Evolutionary conservation across 1,140 invertebrate species (phyloP), one percentile per base, ranked within the genome.

Genomic region (Cylas formicarius): DNA sequence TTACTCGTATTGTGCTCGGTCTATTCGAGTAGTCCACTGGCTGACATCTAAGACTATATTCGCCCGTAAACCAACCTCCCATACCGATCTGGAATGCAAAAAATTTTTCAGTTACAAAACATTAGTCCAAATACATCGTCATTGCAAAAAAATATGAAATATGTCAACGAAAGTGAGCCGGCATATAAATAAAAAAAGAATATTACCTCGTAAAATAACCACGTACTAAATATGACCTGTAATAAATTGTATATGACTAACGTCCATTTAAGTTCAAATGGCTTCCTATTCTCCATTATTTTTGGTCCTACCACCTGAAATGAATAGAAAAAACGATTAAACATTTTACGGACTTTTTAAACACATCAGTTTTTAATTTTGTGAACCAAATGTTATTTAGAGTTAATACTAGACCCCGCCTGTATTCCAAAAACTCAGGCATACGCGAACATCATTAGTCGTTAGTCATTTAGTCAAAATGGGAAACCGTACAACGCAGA

Each of bases 41-140:
- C 74, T 97, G 89, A 80, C 92, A 97, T 67, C 80, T 81, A 75
- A 87, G 85, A 72, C 80, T 94, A 80, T 95, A 97, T 66, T 84
- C 80, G 1, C 44, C 44, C 75, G 91, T 80, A 74, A 86, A 77
- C 84, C 86, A 89, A 70, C 85, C 86, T 60, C 80, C 77, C 69
- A 80, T 75, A 13, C 77, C 80, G 72, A 88, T 84, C 85, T 88
- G 81, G 71, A 86, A 85, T 74, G 71, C 51, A 62, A 31, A 48
- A 16, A 44, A 32, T 34, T 26, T 20, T 14, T 29, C 20, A 11
- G 7, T 14, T 4, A 14, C n/a, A 22, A 23, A 21, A 32, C 1
- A 9, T 37, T 29, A 39, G 24, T 34, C 24, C 3, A 41, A 41
- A n/a, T n/a, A n/a, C n/a, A n/a, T n/a, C n/a, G n/a, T n/a, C n/a